A percentile compares a stretch with the other conserved stretches of the same genome.
Evolutionary conservation across 35 echinoderm and acorn worm genomes (phyloP).

Genomic region (Apostichopus californicus): DNA sequence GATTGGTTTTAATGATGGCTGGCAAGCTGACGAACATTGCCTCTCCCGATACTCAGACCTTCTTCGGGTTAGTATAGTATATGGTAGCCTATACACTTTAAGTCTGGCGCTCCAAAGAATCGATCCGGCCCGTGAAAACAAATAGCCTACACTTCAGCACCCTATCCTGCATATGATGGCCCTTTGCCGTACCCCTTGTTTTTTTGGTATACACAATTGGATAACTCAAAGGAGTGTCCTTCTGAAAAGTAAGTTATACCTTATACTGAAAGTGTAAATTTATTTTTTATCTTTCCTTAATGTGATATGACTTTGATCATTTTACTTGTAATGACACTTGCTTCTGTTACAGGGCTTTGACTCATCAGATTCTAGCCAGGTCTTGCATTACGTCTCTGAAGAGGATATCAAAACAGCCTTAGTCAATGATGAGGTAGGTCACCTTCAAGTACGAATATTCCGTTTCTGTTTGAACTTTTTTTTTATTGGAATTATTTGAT

Average conservation of each 20-base stretch:
- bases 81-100: no score
- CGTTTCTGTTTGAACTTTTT: background rate
- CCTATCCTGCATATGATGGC: no score
- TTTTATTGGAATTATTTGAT: background rate
- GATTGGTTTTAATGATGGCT: background rate
- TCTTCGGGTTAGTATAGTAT: no score
- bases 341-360: background rate
- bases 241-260: conserved; percentile 14
- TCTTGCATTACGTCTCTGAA: conserved; percentile 6
- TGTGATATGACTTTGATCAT: conserved; percentile 6
- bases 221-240: background rate
- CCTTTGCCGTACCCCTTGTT: no score
- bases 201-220: background rate
- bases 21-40: background rate
- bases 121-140: no score
- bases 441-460: background rate
- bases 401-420: conserved; percentile 13
- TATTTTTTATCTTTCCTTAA: conserved; percentile 16
- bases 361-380: conserved; percentile 12
- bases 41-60: background rate
- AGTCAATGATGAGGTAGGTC: conserved; percentile 13
- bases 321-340: background rate
- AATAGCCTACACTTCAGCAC: no score
- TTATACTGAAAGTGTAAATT: background rate
- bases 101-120: no score